Base-by-base conservation (phyloP, 2,797 vertebrate genomes). In the Xyrichtys novacula region DNA sequence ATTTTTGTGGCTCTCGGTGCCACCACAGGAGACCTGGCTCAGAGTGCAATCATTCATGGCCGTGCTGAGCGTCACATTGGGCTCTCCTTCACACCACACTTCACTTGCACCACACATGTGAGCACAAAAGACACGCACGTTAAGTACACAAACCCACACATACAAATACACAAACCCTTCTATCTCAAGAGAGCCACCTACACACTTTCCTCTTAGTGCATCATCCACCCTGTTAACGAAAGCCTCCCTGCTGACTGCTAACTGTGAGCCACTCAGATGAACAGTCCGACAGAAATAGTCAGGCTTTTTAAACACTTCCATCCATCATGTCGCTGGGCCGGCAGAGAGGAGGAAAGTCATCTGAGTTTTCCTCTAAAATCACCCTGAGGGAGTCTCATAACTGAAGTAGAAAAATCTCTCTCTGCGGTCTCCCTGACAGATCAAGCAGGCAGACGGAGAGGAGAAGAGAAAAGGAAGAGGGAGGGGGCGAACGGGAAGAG, bases 371-470 rank as follows among this genome's bases (percentile, higher is more conserved):
- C 61, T 78, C 78, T 48, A 66, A 65, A 83, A 74, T 80, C 76
- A 62, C 71, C 84, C 85, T 43, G 54, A 81, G 79, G 84, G 76
- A 76, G 60, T 66, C 75, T 83, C 72, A 66, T 77, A 81, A 83
- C 55, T 1, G 14, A 75, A 67, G 58, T 22, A 71, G 62, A 85
- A 78, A 79, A 68, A 61, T 65, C 43, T 81, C 44, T 77, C 55
- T 80, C 63, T 60, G 50, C 44, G 0, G 57, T 31, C 59, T 67
- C 68, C 74, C 66, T 69, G 74, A 86, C 84, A 86, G 69, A 88
- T 85, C 74, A 77, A 76, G 83, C 44, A 44, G 68, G 46, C 60
- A 75, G 73, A 86, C 61, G 70, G 74, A 82, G 71, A 55, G 72
- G 56, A 32, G 56, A 73, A 48, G 65, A 48, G 23, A 66, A 44